Percentiles rank a stretch among this genome's conserved stretches.
Conservation (phyloP, 2,888 invertebrate genomes). For the Leucozona laternaria region DNA sequence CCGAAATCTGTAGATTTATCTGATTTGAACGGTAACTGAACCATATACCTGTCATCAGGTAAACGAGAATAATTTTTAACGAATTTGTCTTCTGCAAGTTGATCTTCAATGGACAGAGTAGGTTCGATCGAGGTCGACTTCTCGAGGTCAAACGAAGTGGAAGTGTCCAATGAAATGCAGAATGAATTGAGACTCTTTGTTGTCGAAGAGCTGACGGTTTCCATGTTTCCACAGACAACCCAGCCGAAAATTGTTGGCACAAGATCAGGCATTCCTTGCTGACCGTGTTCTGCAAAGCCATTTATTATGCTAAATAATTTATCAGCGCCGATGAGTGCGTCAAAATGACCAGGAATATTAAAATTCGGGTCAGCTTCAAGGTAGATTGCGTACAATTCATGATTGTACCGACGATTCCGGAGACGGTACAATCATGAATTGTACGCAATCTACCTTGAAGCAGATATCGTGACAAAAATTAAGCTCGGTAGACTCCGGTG, state of each 20-base stretch:
- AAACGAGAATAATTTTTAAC: slow-evolving; percentile 26
- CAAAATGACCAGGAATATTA: slow-evolving; percentile 26
- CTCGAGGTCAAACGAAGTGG: slow-evolving; percentile 37
- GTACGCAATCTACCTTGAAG: too few relatives aligned
- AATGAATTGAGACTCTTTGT: background rate
- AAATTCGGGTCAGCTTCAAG: slow-evolving; percentile 25
- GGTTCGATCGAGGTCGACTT: slow-evolving; percentile 22
- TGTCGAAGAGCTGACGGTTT: background rate
- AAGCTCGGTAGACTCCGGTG: too few relatives aligned
- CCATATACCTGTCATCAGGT: slow-evolving; percentile 24
- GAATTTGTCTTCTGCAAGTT: slow-evolving; percentile 35
- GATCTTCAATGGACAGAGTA: slow-evolving; percentile 20
- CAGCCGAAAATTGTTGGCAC: slow-evolving; percentile 29
- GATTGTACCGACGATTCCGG: too few relatives aligned
- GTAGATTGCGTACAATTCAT: too few relatives aligned
- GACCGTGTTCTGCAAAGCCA: background rate
- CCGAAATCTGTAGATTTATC: slow-evolving; percentile 4
- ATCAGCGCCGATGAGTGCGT: slow-evolving; percentile 30
- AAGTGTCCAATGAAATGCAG: slow-evolving; percentile 13
- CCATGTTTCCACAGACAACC: slow-evolving; percentile 30
- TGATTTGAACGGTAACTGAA: background rate
- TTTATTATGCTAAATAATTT: slow-evolving; percentile 25
- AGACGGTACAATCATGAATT: too few relatives aligned
- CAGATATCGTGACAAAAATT: too few relatives aligned
- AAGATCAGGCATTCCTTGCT: slow-evolving; percentile 20